Conservation (phyloP, 2,113 vertebrate genomes). For the Crotalus horridus region DNA sequence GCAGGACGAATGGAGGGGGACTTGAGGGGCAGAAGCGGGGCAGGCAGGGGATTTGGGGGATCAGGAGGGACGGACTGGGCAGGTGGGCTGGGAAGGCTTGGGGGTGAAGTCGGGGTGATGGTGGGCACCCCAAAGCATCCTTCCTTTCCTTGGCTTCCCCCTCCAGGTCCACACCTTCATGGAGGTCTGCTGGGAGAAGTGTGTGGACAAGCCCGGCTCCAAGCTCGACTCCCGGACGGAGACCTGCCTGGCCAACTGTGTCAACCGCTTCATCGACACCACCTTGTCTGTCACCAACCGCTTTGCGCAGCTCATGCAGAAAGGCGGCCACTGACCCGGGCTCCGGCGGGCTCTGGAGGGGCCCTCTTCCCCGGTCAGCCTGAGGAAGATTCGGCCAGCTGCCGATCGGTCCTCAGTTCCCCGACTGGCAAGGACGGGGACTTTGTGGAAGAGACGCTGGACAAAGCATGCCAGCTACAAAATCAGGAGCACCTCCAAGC, state of each 20-base stretch:
- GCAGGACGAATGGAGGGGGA: neutral
- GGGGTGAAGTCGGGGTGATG: too few species aligned
- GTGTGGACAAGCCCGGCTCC: conserved; percentile 81
- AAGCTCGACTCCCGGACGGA: conserved; percentile 85
- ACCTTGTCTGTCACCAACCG: conserved; percentile 84
- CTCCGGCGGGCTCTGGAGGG: neutral
- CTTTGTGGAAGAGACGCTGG: neutral
- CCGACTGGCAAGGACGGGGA: neutral
- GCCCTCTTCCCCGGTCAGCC: neutral
- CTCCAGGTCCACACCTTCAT: conserved; percentile 86
- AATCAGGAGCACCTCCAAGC: neutral
- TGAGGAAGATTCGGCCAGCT: neutral
- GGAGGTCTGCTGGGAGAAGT: conserved; percentile 92
- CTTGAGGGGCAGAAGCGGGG: too few species aligned
- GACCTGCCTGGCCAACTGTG: conserved; percentile 83
- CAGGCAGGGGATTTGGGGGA: too few species aligned
- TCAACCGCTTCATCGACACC: conserved; percentile 90
- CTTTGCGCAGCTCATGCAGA: conserved; percentile 89
- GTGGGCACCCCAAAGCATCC: too few species aligned
- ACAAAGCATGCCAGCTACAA: neutral
- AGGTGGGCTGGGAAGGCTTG: too few species aligned
- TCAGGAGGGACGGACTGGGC: too few species aligned
- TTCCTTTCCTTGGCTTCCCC: neutral
- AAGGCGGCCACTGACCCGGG: conserved; percentile 65
- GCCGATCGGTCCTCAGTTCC: neutral